Evolutionary conservation across 1,140 invertebrate species (phyloP).

Genomic region (Panonychus citri): DNA sequence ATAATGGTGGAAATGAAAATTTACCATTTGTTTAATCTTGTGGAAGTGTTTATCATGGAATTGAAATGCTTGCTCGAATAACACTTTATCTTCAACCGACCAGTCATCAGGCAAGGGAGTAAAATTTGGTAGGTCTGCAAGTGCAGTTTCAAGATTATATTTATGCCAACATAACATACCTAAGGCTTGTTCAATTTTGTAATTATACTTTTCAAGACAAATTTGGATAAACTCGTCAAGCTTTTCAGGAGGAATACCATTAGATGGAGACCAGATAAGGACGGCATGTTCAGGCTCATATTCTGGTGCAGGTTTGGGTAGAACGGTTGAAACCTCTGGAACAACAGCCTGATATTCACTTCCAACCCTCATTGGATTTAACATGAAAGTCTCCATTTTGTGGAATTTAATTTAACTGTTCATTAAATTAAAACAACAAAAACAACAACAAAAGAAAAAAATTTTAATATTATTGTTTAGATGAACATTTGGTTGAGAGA

Average conservation of each 20-base stretch:
- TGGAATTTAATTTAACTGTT: no score
- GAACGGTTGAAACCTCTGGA: constrained; percentile 33
- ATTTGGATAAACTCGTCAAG: constrained; percentile 83
- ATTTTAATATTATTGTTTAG: no score
- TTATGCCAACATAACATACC: constrained; percentile 97
- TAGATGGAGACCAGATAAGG: constrained; percentile 79
- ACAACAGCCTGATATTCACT: constrained; percentile 76
- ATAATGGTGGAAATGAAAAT: constrained; percentile 8
- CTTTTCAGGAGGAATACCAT: constrained; percentile 54
- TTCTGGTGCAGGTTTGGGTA: constrained; percentile 19
- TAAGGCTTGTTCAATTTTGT: constrained; percentile 86
- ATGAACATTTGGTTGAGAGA: no score
- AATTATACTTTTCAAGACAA: constrained; percentile 93
- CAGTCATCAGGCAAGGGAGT: constrained; percentile 94
- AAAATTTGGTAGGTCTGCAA: constrained; percentile 80
- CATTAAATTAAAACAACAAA: no score
- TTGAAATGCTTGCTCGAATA: constrained; percentile 93
- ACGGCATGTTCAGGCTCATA: constrained; percentile 52
- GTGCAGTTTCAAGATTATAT: constrained; percentile 74
- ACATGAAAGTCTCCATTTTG: no score
- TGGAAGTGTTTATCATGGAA: constrained; percentile 97
- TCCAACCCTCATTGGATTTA: constrained; percentile 81
- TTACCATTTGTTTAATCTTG: constrained; percentile 86
- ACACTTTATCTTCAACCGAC: constrained; percentile 90
- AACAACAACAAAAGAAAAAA: no score